Evolutionary conservation across 1,140 invertebrate species (phyloP).

Genomic region (Heliothis subflexa): DNA sequence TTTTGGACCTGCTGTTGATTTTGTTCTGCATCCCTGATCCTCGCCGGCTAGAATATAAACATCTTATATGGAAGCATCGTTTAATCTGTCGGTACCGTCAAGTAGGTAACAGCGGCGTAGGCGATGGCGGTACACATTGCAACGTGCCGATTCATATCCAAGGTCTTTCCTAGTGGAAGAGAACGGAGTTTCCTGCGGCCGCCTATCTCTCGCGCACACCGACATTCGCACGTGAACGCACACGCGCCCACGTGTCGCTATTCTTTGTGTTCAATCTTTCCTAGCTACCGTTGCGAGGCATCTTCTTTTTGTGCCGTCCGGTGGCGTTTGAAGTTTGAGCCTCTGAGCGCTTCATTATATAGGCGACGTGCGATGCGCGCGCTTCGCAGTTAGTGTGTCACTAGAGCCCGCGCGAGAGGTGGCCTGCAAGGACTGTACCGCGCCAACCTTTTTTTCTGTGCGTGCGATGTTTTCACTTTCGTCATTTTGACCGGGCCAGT

Average conservation of each 20-base stretch:
- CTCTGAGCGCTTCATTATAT: constrained; percentile 81
- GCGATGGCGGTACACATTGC: constrained; percentile 84
- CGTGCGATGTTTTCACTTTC: constrained; percentile 86
- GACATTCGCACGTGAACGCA: constrained; percentile 78
- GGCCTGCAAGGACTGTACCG: constrained; percentile 83
- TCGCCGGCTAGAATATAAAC: constrained; percentile 42
- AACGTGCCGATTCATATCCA: constrained; percentile 84
- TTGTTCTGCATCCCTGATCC: constrained; percentile 47
- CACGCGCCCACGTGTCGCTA: constrained; percentile 80
- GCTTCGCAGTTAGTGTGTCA: constrained; percentile 84
- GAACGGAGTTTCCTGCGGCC: constrained; percentile 86
- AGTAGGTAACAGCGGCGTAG: constrained; percentile 82
- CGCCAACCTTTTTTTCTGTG: constrained; percentile 85
- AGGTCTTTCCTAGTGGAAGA: constrained; percentile 87
- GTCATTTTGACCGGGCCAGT: constrained; percentile 86
- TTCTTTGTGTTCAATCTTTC: constrained; percentile 82
- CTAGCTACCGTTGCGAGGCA: constrained; percentile 78
- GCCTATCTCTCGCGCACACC: constrained; percentile 82
- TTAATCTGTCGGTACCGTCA: constrained; percentile 69
- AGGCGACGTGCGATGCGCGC: constrained; percentile 81
- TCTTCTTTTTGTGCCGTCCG: constrained; percentile 83
- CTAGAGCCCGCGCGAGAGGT: constrained; percentile 83
- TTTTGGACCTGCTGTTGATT: constrained; percentile 49
- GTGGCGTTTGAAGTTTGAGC: constrained; percentile 76
- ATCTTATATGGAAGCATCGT: constrained; percentile 72